Evolutionary conservation across 2,797 vertebrate genomes (phyloP), one percentile per base, ranked within the genome.

Genomic region (Distichodus sexfasciatus): DNA sequence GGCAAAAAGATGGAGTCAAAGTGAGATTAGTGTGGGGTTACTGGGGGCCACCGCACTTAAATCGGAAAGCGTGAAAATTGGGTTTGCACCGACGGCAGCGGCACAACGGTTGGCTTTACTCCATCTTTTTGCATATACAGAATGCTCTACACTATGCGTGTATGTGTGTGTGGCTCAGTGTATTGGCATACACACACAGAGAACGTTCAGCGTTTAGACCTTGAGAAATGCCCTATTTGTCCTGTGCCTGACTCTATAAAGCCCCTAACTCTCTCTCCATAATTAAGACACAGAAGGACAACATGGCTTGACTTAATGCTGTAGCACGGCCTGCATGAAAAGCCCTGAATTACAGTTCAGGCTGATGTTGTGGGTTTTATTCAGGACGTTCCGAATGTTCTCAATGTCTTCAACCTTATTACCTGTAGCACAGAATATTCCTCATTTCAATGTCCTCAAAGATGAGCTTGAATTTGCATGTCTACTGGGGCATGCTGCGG

Each of bases 41-140:
- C 81, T 84, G 81, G 81, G 82, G 81, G 87, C 83, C 79, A 83
- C 86, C 87, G 87, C 86, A 90, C 85, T 89, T 86, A 87, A 90
- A 89, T 87, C 83, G 82, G 85, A 87, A 85, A 66, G 84, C 74
- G 83, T 90, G 81, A 82, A 90, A 90, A 91, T 88, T 90, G 88
- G 88, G 88, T 92, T 91, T 87, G 88, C 87, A 89, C 89, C 86
- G 85, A 85, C 87, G 88, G 90, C 85, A 89, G 88, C 89, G 89
- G 85, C 84, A 80, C 84, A 82, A 88, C 80, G 83, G 87, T 83
- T 87, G 84, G 72, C 60, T 89, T 90, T 89, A 87, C 86, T 89
- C 89, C 85, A 85, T 90, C 87, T 87, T 89, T 89, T 87, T 87
- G 87, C 84, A 87, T 84, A 84, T 83, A 79, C 79, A 84, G 76